A percentile compares a stretch with the other conserved stretches of the same genome.
These are phyloP conservation scores for Apteryx mantelli DNA, from an alignment of 2,113 vertebrate genomes.

Conservation along the genomic window DNA sequence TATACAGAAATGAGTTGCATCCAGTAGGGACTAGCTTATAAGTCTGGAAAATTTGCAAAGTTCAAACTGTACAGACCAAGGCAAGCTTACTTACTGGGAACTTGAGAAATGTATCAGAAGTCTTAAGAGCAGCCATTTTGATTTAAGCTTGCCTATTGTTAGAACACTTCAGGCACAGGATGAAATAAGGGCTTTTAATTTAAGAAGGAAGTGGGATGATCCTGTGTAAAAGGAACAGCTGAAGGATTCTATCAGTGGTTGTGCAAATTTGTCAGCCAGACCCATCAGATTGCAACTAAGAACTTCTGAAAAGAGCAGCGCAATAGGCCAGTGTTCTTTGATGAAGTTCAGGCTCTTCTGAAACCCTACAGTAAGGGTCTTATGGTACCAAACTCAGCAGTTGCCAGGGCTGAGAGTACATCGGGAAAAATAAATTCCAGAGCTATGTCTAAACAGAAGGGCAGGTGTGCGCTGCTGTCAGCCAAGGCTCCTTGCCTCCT, in stretches of 20 bases:
- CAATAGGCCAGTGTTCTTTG: neutral
- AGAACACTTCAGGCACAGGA: neutral
- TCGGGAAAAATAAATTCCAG: neutral
- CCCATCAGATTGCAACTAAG: neutral
- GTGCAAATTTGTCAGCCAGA: neutral
- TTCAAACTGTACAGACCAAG: neutral
- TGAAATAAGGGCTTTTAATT: neutral
- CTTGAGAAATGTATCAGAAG: neutral
- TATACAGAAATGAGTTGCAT: neutral
- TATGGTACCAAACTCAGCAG: neutral
- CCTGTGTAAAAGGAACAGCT: neutral
- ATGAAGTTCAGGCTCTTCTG: neutral
- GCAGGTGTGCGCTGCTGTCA: neutral
- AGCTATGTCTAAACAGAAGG: neutral
- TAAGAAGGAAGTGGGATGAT: neutral
- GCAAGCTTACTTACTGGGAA: neutral
- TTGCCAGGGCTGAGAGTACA: neutral
- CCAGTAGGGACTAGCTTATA: neutral
- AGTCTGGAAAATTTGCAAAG: neutral
- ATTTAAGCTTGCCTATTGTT: neutral
- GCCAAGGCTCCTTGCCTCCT: neutral
- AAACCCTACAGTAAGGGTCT: neutral
- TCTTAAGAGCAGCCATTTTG: neutral
- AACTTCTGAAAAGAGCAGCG: neutral
- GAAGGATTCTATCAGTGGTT: neutral